These are phyloP conservation scores for Ciona savignyi DNA, from an alignment of 23 tunicate species.

Conservation along the genomic window DNA sequence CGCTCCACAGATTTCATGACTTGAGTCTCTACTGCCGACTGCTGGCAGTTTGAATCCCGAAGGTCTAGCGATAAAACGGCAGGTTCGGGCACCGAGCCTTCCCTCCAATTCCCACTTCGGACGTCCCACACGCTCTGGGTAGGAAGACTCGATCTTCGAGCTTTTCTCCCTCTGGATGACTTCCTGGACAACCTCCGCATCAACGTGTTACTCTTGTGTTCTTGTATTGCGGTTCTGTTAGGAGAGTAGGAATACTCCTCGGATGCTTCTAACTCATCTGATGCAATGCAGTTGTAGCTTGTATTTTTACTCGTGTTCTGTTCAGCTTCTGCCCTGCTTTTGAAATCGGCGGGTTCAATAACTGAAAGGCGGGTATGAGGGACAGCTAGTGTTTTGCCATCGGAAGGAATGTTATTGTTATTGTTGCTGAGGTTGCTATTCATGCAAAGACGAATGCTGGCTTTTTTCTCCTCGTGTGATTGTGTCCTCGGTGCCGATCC, in stretches of 20 bases:
- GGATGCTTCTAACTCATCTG: neutral
- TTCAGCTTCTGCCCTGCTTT: conserved; percentile 2
- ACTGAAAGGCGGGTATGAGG: neutral
- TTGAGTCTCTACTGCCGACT: conserved; percentile 12
- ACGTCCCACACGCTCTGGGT: conserved; percentile 60
- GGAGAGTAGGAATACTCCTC: conserved; percentile 1
- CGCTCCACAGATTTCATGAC: conserved; percentile 32
- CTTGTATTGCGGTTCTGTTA: neutral
- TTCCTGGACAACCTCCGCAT: conserved; percentile 60
- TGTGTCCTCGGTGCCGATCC: conserved; percentile 10
- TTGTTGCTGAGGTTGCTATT: conserved; percentile 18
- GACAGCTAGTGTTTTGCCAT: neutral
- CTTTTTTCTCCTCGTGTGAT: conserved; percentile 32
- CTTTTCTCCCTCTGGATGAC: conserved; percentile 15
- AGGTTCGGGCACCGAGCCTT: neutral
- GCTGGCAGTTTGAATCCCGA: conserved; percentile 10
- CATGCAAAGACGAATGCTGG: conserved; percentile 11
- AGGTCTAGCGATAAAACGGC: neutral
- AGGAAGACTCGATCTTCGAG: conserved; percentile 59
- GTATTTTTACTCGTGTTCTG: neutral
- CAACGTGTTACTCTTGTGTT: conserved; percentile 32
- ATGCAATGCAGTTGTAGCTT: conserved; percentile 5
- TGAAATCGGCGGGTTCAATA: neutral
- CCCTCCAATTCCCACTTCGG: conserved; percentile 1
- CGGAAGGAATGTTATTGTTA: conserved; percentile 21